Evolutionary conservation across 2,113 vertebrate species (phyloP).

Genomic region (Struthidea cinerea): DNA sequence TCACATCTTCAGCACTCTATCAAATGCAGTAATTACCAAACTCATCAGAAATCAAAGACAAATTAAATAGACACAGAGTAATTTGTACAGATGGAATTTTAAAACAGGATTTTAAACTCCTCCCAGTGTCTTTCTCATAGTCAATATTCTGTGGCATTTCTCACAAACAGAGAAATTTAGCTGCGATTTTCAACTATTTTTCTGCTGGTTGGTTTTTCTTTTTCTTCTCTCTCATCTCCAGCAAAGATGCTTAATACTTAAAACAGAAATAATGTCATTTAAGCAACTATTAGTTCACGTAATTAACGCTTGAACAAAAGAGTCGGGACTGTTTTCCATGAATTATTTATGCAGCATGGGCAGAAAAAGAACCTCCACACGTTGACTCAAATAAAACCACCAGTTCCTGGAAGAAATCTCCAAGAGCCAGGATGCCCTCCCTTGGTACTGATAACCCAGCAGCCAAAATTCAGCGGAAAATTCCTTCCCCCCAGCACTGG

Average conservation of each 20-base stretch:
- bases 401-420: not conserved
- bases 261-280: not conserved
- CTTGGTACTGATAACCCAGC: fast-evolving
- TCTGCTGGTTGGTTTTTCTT: not conserved
- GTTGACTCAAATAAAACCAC: fast-evolving
- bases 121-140: not conserved
- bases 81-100: not conserved
- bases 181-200: not conserved
- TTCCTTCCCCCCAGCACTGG: not conserved
- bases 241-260: not conserved
- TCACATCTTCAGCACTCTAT: fast-evolving
- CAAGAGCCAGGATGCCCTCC: not conserved
- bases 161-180: not conserved
- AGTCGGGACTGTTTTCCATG: not conserved
- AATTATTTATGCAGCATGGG: not conserved
- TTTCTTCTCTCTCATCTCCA: not conserved
- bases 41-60: not conserved
- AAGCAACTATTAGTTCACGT: not conserved
- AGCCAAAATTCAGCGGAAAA: not conserved
- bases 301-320: not conserved
- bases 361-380: not conserved
- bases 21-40: not conserved
- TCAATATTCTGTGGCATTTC: not conserved
- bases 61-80: not conserved
- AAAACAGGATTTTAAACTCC: not conserved